Base-by-base conservation (phyloP, 2,888 invertebrate genomes). In the Sialis fuliginosa region DNA sequence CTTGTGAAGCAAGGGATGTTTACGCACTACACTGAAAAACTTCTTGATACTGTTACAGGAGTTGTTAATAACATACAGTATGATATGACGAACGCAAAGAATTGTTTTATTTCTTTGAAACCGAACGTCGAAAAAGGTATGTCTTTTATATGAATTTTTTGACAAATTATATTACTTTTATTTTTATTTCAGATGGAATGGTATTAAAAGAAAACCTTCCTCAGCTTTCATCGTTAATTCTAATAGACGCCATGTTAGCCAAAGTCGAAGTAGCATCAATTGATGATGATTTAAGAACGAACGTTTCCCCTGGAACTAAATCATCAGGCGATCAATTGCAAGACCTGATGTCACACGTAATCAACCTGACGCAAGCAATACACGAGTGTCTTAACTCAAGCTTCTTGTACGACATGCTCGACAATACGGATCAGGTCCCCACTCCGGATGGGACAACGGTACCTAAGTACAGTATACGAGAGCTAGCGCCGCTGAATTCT, bases 1-100 rank as follows among this genome's bases (percentile, higher is more conserved):
- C 72, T 93, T 2, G 86, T 89, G 6, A 89, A 88, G 58, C 90
- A 91, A 68, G 89, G 89, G 50, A 81, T 89, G 79, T 88, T 86
- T 55, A 86, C 87, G 0, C 86, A 87, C 54, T 74, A 75, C 52
- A 78, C 81, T 1, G 84, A 84, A 57, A 77, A 79, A 56, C 64
- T 85, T 39, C 58, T 86, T 30, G 77, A 81, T 53, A 77, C 77
- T 1, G 82, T 86, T 1, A 79, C 80, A 42, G 76, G 80, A 46
- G 74, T 76, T 0, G 81, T 84, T 6, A 82, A 74, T 57, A 72
- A 69, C 51, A 60, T 77, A 10, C 71, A 73, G 52, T 79, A 74
- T 53, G 74, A 75, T 52, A 67, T 77, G 4, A 67, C 70, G 37
- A 64, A 76, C n/a, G 75, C 77, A 1, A 77, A 76, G 58, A 72